A percentile compares a stretch with the other conserved stretches of the same genome.
phyloP scores from a whole-genome alignment of 2,797 vertebrate genomes.

The Myotis vivesi region DNA sequence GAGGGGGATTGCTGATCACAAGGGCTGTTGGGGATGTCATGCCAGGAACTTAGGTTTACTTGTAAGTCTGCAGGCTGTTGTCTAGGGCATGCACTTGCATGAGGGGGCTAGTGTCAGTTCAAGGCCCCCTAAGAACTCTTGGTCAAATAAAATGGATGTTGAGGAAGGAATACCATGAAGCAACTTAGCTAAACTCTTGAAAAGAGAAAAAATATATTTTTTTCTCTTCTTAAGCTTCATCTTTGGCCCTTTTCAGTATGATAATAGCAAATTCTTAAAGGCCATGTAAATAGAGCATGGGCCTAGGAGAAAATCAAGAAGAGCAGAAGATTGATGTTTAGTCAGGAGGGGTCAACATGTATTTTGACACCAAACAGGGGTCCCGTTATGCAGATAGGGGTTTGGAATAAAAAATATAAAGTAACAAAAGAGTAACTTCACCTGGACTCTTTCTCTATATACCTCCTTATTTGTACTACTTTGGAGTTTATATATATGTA shows the following conservation, averaged over 20 bases:
- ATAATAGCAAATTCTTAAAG: background rate
- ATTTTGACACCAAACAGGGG: background rate
- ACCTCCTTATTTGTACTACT: background rate
- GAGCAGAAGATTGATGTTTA: background rate
- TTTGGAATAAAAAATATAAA: background rate
- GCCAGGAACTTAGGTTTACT: background rate
- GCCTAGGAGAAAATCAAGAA: background rate
- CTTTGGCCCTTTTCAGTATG: background rate
- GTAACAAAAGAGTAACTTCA: background rate
- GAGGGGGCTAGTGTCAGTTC: background rate
- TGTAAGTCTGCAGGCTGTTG: background rate
- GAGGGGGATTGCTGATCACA: background rate
- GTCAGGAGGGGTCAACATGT: background rate
- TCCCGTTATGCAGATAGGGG: background rate
- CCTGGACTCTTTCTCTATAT: background rate
- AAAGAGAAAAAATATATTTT: background rate
- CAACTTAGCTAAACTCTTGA: background rate
- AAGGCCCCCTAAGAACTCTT: background rate
- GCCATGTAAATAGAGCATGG: background rate
- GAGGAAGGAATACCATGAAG: background rate
- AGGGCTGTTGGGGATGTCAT: background rate
- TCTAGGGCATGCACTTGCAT: background rate
- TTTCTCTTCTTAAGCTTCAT: background rate
- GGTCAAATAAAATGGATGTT: background rate
- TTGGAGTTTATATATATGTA: background rate